A percentile compares a stretch with the other conserved stretches of the same genome.
These are phyloP conservation scores for Anisognathus igniventris DNA, from an alignment of 2,797 vertebrate species.

Conservation along the genomic window DNA sequence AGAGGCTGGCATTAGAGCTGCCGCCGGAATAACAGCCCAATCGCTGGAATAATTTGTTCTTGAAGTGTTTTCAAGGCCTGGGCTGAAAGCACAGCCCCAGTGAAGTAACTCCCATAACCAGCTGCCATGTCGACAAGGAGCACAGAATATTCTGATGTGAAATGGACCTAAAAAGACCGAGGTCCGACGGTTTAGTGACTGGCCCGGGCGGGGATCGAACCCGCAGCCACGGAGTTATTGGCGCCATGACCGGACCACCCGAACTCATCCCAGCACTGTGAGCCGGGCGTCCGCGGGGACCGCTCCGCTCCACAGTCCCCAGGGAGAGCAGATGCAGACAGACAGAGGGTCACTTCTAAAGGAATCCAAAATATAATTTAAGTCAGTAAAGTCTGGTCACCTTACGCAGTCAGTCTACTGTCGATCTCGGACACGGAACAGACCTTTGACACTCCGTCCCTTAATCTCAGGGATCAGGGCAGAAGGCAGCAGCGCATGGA, in stretches of 20 bases:
- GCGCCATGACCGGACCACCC: rapidly evolving
- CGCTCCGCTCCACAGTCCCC: neutral
- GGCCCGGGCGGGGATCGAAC: neutral
- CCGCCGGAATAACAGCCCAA: neutral
- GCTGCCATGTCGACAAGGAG: neutral
- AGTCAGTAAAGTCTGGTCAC: neutral
- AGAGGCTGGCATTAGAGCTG: neutral
- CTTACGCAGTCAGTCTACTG: neutral
- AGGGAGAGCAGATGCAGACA: too few species aligned
- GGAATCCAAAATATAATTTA: neutral
- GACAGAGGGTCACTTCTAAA: too few species aligned
- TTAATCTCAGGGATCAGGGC: rapidly evolving
- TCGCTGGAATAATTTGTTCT: neutral
- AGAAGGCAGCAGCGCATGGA: neutral
- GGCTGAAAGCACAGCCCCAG: neutral
- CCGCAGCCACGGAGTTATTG: rapidly evolving
- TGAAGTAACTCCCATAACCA: neutral
- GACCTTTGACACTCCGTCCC: too few species aligned
- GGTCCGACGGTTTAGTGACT: rapidly evolving
- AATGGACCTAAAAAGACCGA: neutral
- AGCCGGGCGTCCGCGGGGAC: neutral
- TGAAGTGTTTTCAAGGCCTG: neutral
- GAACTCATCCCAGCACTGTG: rapidly evolving
- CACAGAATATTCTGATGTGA: neutral
- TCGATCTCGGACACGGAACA: too few species aligned